phyloP scores from a whole-genome alignment of 1,140 invertebrate genomes.

The Temnothorax longispinosus region DNA sequence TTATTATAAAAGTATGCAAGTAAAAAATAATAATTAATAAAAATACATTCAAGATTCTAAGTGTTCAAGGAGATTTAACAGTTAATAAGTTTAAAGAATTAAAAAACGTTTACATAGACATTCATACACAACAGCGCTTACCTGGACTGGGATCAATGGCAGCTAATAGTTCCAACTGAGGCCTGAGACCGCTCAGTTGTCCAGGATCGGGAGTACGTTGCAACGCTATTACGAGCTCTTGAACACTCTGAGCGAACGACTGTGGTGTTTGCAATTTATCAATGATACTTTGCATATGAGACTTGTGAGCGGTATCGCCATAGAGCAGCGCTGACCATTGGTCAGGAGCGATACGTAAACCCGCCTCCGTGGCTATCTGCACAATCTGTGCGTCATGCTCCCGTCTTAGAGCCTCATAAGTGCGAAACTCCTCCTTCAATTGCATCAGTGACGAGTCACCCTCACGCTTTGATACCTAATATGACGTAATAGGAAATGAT shows the following conservation, averaged over 20 bases:
- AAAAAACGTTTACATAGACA: not conserved
- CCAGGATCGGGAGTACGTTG: constrained; percentile 96
- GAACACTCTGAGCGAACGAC: constrained; percentile 95
- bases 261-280: constrained; percentile 97
- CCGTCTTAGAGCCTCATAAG: constrained; percentile 95
- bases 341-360: constrained; percentile 98
- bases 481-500: not conserved
- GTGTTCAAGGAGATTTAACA: not conserved
- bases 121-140: constrained; percentile 77
- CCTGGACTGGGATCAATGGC: constrained; percentile 93
- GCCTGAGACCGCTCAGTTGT: constrained; percentile 91
- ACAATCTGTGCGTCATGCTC: constrained; percentile 99
- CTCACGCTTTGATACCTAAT: constrained; percentile 97
- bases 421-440: constrained; percentile 98
- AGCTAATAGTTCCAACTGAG: constrained; percentile 94
- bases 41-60: not conserved
- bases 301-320: constrained; percentile 97
- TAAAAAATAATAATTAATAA: not conserved
- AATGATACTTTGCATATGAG: constrained; percentile 99
- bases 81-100: constrained; percentile 35
- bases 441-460: constrained; percentile 99
- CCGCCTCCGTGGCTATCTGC: constrained; percentile 98
- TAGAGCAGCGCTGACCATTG: constrained; percentile 99
- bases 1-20: constrained; percentile 3
- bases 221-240: constrained; percentile 96